phyloP scores from a whole-genome alignment of 2,797 vertebrate species.

The Agapornis canus region DNA sequence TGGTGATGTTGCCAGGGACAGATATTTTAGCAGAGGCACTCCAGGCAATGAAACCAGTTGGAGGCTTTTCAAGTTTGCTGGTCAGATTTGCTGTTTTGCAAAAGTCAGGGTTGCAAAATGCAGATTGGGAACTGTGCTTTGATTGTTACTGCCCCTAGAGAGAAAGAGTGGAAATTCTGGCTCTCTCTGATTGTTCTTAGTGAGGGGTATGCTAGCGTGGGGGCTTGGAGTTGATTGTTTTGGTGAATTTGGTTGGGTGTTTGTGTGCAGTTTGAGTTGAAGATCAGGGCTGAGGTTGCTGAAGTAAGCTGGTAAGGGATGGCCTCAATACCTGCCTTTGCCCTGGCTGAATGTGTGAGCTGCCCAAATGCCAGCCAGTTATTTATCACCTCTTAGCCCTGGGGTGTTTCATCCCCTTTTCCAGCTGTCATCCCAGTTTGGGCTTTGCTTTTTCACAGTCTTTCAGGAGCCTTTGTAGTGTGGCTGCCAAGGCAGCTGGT shows the following conservation, averaged over 20 bases:
- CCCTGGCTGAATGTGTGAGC: background rate
- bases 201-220: accelerated
- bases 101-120: conserved; percentile 30
- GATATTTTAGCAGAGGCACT: conserved; percentile 13
- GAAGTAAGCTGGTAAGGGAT: background rate
- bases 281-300: background rate
- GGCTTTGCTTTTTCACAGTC: background rate
- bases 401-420: background rate
- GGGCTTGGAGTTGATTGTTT: background rate
- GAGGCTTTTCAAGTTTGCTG: conserved; percentile 2
- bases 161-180: background rate
- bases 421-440: background rate
- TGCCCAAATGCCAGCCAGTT: background rate
- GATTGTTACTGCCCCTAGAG: background rate
- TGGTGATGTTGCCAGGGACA: conserved; percentile 24
- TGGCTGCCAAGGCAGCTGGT: background rate
- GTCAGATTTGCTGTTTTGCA: conserved; percentile 8
- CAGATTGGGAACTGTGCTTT: background rate
- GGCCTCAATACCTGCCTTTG: background rate
- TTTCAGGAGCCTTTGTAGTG: background rate
- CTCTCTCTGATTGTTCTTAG: background rate
- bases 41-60: conserved; percentile 3
- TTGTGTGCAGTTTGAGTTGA: background rate
- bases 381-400: background rate
- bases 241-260: background rate